Evolutionary conservation across 2,888 invertebrate genomes (phyloP).

Genomic region (Drosophila mimica): DNA sequence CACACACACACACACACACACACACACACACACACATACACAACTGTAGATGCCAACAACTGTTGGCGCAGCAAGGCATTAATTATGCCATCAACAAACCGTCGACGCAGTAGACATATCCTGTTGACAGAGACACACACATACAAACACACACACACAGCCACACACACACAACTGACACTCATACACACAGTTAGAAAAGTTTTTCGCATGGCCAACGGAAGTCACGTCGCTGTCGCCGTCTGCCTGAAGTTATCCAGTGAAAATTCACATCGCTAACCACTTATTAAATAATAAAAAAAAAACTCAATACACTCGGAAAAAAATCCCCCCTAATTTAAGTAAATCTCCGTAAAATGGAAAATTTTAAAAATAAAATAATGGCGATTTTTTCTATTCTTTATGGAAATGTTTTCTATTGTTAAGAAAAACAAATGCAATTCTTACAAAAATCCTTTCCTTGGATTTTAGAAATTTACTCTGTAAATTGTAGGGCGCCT

Average conservation of each 20-base stretch:
- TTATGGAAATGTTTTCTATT: not conserved
- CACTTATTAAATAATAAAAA: constrained; percentile 62
- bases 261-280: constrained; percentile 50
- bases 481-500: too few relatives aligned
- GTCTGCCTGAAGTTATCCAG: constrained; percentile 51
- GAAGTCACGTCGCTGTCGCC: constrained; percentile 65
- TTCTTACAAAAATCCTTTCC: not conserved
- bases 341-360: not conserved
- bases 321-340: not conserved
- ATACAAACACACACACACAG: constrained; percentile 18
- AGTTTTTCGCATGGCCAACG: constrained; percentile 70
- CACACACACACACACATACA: not conserved
- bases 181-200: constrained; percentile 20
- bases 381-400: not conserved
- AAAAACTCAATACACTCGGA: constrained; percentile 19
- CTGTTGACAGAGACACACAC: constrained; percentile 61
- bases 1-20: not conserved
- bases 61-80: constrained; percentile 69
- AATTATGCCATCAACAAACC: constrained; percentile 75
- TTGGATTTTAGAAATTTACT: not conserved
- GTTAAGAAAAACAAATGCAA: not conserved
- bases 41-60: not conserved
- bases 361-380: too few relatives aligned
- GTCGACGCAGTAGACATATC: constrained; percentile 65
- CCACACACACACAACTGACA: constrained; percentile 19